Evolutionary conservation across 2,797 vertebrate species (phyloP).

Genomic region (Scarus forsteni): DNA sequence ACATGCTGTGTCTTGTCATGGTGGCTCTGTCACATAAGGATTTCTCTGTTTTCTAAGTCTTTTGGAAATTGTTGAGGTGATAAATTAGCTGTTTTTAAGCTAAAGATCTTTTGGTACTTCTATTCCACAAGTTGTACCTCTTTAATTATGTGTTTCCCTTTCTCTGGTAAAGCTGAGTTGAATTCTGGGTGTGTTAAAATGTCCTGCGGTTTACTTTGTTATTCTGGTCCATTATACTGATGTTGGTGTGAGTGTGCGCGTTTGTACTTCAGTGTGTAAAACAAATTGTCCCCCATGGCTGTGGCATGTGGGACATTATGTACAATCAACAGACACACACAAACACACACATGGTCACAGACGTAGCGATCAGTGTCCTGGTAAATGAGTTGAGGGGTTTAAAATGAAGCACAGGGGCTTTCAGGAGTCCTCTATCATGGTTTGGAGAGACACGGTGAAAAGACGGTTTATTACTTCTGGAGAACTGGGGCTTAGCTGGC

Average conservation of each 20-base stretch:
- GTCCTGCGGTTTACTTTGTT: constrained; percentile 6
- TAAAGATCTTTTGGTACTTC: too few species aligned
- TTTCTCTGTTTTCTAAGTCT: too few species aligned
- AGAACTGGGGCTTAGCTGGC: constrained; percentile 70
- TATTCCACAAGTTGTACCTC: too few species aligned
- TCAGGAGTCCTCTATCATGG: constrained; percentile 55
- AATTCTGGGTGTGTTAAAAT: constrained; percentile 13
- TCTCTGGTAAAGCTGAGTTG: too few species aligned
- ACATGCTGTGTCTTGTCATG: too few species aligned
- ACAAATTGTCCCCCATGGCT: constrained; percentile 26
- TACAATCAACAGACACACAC: constrained; percentile 17
- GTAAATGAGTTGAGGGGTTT: constrained; percentile 71
- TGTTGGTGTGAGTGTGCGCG: neutral
- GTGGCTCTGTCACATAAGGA: too few species aligned
- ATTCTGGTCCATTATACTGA: constrained; percentile 3
- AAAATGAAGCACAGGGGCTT: constrained; percentile 55
- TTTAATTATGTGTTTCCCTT: too few species aligned
- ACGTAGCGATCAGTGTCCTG: constrained; percentile 51
- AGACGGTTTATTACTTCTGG: constrained; percentile 80
- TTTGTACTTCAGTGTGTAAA: constrained; percentile 21
- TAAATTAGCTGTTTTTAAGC: too few species aligned
- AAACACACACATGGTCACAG: constrained; percentile 29
- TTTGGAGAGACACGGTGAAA: constrained; percentile 69
- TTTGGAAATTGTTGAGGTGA: too few species aligned
- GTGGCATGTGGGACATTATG: constrained; percentile 35